Evolutionary conservation across 2,797 vertebrate genomes (phyloP), one percentile per base, ranked within the genome.

Genomic region (Silurus lanzhouensis): DNA sequence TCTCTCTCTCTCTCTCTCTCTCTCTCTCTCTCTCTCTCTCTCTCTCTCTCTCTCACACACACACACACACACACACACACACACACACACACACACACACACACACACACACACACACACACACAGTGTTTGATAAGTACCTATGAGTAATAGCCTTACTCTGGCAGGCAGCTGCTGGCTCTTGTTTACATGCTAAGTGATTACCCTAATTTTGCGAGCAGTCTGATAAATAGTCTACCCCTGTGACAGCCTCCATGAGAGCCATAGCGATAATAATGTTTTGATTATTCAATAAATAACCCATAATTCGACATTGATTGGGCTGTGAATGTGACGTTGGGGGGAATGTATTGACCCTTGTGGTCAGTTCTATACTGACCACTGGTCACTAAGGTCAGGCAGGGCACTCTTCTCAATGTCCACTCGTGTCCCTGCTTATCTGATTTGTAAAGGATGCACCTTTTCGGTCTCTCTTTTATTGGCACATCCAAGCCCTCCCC

Each of bases 121-220:
- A 83, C 20, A 63, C 72, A 76, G 92, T 88, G 25, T 89, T 91
- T 93, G 92, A 95, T 96, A 96, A 96, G 95, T 96, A 95, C 93
- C 92, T 93, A 94, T 95, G 95, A 96, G 94, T 96, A 96, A 96
- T 95, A 94, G 95, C 93, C 90, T 92, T 91, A 91, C 94, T 95
- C 94, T 95, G 95, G 93, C 94, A 94, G 94, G 94, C 95, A 95
- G 96, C 95, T 96, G 96, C 94, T 95, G 88, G 93, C 92, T 94
- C 95, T 94, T 95, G 95, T 96, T 96, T 97, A 96, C 96, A 96
- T 96, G 95, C 94, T 96, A 96, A 94, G 94, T 96, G 96, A 97
- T 97, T 96, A 96, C 94, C 95, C 95, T 97, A 95, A 97, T 97
- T 96, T 96, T 93, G 95, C 95, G 93, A 91, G 93, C 94, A 93